Conservation (phyloP, 2,888 invertebrate genomes). For the Phalangium opilio region DNA sequence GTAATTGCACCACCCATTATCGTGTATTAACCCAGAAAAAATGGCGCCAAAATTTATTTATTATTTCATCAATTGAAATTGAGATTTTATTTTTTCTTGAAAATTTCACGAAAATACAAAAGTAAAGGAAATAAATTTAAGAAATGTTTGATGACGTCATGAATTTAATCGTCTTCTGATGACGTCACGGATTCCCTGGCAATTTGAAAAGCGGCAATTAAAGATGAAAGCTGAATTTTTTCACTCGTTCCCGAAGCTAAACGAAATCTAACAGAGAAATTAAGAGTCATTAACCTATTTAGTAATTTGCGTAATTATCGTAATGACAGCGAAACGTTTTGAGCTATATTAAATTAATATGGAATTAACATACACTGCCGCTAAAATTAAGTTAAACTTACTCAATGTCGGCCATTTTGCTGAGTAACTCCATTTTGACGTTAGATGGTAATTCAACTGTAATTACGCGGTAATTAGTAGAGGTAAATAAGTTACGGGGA, state of each 20-base stretch:
- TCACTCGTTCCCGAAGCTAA: conserved; percentile 75
- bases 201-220: conserved; percentile 44
- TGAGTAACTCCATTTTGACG: conserved; percentile 57
- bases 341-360: neutral
- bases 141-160: too few relatives aligned
- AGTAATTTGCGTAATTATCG: too few relatives aligned
- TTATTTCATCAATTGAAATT: too few relatives aligned
- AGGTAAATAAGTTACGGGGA: too few relatives aligned
- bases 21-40: too few relatives aligned
- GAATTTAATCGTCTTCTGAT: too few relatives aligned
- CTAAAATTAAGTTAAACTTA: conserved; percentile 23
- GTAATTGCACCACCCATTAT: too few relatives aligned
- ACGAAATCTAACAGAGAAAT: conserved; percentile 39
- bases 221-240: conserved; percentile 69
- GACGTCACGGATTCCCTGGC: conserved; percentile 11
- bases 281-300: neutral
- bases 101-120: too few relatives aligned
- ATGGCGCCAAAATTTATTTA: too few relatives aligned
- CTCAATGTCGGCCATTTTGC: conserved; percentile 80
- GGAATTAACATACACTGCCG: too few relatives aligned
- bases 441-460: conserved; percentile 76
- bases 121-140: too few relatives aligned
- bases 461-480: neutral
- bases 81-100: too few relatives aligned
- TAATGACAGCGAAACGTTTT: neutral